A percentile compares a stretch with the other conserved stretches of the same genome.
phyloP scores from a whole-genome alignment of 2,797 vertebrate genomes.

The Coracias cyanogaster region DNA sequence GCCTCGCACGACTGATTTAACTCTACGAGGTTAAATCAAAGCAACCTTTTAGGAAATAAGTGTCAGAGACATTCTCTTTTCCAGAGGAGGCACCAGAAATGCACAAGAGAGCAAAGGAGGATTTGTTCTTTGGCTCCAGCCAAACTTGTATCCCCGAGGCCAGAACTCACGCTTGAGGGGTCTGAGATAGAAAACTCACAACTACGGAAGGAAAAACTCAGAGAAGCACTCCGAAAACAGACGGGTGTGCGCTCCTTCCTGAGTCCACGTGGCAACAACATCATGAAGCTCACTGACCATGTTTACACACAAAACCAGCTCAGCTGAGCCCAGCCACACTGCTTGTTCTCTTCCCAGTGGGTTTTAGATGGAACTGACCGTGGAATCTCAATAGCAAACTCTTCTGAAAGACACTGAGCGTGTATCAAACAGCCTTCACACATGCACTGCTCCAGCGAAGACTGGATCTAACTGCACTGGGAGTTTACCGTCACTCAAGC shows the following conservation, averaged over 20 bases:
- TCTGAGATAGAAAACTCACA: neutral
- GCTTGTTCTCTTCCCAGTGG: neutral
- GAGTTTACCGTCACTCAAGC: neutral
- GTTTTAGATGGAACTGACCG: neutral
- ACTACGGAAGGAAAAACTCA: neutral
- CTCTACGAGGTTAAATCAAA: neutral
- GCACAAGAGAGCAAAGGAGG: neutral
- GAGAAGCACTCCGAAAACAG: neutral
- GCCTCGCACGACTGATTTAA: neutral
- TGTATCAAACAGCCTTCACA: neutral
- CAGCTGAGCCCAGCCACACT: neutral
- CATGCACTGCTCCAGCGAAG: neutral
- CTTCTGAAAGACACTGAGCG: neutral
- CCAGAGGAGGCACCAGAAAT: neutral
- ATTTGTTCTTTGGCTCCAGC: neutral
- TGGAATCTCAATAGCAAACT: neutral
- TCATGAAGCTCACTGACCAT: neutral
- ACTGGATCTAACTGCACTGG: neutral
- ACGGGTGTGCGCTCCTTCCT: accelerated
- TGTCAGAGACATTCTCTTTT: neutral
- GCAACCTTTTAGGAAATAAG: neutral
- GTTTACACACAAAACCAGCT: neutral
- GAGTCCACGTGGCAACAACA: neutral
- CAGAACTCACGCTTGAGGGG: neutral
- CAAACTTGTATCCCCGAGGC: accelerated